Conservation (phyloP, 2,797 vertebrate genomes). For the Enteromius afrohamiltoni region DNA sequence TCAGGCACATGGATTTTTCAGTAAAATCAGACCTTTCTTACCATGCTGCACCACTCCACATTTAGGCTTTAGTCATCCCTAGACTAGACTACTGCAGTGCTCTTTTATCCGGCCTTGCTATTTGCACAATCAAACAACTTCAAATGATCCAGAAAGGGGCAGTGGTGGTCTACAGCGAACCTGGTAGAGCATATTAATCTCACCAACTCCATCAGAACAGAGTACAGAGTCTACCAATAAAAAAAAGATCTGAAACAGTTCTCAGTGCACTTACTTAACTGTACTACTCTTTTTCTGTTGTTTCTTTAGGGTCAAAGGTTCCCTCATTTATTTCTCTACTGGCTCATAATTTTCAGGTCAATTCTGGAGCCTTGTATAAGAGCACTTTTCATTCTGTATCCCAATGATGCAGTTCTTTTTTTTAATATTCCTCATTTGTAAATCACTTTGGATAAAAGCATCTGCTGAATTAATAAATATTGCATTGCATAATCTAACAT, state of each 20-base stretch:
- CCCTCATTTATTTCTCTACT: not conserved
- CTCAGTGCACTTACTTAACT: not conserved
- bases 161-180: not conserved
- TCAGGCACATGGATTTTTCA: not conserved
- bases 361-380: not conserved
- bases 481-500: slow-evolving; percentile 16
- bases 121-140: not conserved
- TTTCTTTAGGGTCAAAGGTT: not conserved
- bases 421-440: not conserved
- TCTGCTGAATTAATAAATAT: slow-evolving; percentile 4
- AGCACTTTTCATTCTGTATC: not conserved
- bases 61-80: not conserved
- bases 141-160: not conserved
- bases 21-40: not conserved
- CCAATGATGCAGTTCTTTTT: not conserved
- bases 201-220: not conserved
- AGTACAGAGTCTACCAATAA: not conserved
- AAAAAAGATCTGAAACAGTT: not conserved
- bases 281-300: not conserved
- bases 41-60: not conserved
- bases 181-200: slow-evolving; percentile 12
- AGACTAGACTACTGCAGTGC: not conserved
- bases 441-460: slow-evolving; percentile 9
- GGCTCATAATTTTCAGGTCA: not conserved
- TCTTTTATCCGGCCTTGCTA: not conserved